Evolutionary conservation across 2,113 vertebrate genomes (phyloP).

Genomic region (Sander lucioperca): DNA sequence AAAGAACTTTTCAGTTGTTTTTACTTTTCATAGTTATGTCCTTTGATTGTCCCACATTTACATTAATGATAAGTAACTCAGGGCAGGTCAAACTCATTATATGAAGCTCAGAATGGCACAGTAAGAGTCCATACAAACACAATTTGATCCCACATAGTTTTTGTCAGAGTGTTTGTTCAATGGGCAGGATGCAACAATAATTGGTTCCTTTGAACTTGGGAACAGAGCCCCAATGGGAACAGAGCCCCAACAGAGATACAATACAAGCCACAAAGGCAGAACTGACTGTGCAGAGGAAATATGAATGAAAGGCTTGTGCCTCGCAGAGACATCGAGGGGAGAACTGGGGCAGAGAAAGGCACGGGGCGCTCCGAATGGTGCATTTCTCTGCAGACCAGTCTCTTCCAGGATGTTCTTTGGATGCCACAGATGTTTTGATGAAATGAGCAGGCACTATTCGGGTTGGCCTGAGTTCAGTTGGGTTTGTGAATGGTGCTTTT

Average conservation of each 20-base stretch:
- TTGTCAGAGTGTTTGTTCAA: slow-evolving; percentile 36
- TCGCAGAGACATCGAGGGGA: slow-evolving; percentile 39
- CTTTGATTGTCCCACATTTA: slow-evolving; percentile 24
- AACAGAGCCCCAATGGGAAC: slow-evolving; percentile 55
- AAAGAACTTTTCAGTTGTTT: slow-evolving; percentile 2
- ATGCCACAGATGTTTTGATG: slow-evolving; percentile 74
- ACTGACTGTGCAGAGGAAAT: slow-evolving; percentile 41
- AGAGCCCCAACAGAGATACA: slow-evolving; percentile 54
- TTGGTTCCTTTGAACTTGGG: slow-evolving; percentile 64
- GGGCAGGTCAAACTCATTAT: slow-evolving; percentile 26
- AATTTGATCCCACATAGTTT: slow-evolving; percentile 42
- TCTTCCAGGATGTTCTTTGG: slow-evolving; percentile 72
- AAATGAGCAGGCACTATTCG: slow-evolving; percentile 48
- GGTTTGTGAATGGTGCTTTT: slow-evolving; percentile 58
- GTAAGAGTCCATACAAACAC: slow-evolving; percentile 48
- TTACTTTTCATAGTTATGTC: neutral
- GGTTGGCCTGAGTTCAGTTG: slow-evolving; percentile 53
- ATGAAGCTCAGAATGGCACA: slow-evolving; percentile 27
- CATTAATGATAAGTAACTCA: neutral
- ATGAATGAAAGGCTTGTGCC: slow-evolving; percentile 68
- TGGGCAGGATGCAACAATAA: slow-evolving; percentile 36
- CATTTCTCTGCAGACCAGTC: slow-evolving; percentile 52
- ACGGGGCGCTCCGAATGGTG: slow-evolving; percentile 46
- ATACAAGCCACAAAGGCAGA: slow-evolving; percentile 58
- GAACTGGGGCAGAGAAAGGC: slow-evolving; percentile 44